These are phyloP conservation scores for Drosophila stalkeri DNA, from an alignment of 2,888 invertebrate genomes.

Conservation along the genomic window DNA sequence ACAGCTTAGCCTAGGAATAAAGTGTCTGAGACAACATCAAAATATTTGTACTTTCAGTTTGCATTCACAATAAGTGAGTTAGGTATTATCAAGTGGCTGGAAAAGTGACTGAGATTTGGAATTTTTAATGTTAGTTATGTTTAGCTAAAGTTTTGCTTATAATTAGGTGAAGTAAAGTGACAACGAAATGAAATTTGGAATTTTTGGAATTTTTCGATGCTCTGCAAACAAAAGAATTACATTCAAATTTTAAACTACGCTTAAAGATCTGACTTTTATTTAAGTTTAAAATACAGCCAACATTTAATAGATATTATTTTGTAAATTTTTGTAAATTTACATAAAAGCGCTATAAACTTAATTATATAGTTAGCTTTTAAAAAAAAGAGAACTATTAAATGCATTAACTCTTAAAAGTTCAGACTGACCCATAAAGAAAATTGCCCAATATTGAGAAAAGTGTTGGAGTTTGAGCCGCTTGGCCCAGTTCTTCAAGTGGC, in stretches of 20 bases:
- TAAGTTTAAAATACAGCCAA: not conserved
- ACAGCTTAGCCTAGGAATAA: not conserved
- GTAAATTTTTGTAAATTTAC: not conserved
- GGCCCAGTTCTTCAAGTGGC: not conserved
- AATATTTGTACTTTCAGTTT: not conserved
- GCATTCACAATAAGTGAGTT: not conserved
- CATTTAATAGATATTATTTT: too few species aligned
- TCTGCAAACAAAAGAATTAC: not conserved
- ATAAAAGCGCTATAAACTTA: not conserved
- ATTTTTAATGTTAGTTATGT: not conserved
- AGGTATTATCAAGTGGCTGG: not conserved
- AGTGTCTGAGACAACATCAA: not conserved
- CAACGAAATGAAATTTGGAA: not conserved
- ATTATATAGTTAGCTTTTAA: not conserved
- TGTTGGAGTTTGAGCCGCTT: not conserved
- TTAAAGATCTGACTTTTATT: not conserved
- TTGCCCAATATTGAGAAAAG: not conserved
- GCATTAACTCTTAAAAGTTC: not conserved
- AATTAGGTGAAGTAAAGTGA: too few species aligned
- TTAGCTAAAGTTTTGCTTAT: not conserved
- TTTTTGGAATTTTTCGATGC: not conserved
- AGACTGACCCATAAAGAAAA: not conserved
- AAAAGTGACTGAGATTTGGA: not conserved
- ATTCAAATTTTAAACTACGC: not conserved
- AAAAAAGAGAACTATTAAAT: not conserved